Base-by-base conservation (phyloP, 2,888 invertebrate species). In the Pardosa pseudoannulata region DNA sequence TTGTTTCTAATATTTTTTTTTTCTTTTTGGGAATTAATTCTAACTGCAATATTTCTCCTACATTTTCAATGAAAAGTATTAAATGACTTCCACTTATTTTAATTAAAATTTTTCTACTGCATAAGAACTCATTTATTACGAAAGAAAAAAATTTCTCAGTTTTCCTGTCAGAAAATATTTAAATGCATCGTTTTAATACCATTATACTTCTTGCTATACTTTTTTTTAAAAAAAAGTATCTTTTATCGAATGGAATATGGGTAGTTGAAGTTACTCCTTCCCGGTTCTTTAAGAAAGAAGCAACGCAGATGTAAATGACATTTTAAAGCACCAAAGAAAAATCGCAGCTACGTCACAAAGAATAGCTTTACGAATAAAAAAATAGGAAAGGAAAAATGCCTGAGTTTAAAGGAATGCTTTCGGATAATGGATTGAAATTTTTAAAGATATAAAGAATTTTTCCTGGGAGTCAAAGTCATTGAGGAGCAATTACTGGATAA, bases 171-270 rank as follows among this genome's bases (percentile, higher is more conserved):
- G 56, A 56, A 56, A 23, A 56, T 56, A 56, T 56, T 56, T 56
- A 56, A 56, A 19, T 56, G 56, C 56, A 56, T 56, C 56, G 56
- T 56, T 56, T 56, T 56, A 56, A 56, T 56, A 56, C 5, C 56
- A 56, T 56, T 56, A 56, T 56, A 23, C 23, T 23, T 23, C 56
- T 56, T 56, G 56, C 56, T 6, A 11, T 19, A 23, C 23, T 3
- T 56, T n/a, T 56, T 6, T 56, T 56, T 46, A 36, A 36, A 36
- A 36, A 46, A 46, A 23, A 56, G 23, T 56, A 56, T 56, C 56
- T 23, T 46, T 46, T 56, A 56, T 56, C 56, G 56, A 56, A 56
- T 56, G 56, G 56, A 56, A 56, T 56, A 56, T 56, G 56, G 56
- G 11, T 56, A 56, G 56, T 16, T 56, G 16, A 56, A 56, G 23